Evolutionary conservation across 2,797 vertebrate species (phyloP).

Genomic region (Crocodylus rhombifer): DNA sequence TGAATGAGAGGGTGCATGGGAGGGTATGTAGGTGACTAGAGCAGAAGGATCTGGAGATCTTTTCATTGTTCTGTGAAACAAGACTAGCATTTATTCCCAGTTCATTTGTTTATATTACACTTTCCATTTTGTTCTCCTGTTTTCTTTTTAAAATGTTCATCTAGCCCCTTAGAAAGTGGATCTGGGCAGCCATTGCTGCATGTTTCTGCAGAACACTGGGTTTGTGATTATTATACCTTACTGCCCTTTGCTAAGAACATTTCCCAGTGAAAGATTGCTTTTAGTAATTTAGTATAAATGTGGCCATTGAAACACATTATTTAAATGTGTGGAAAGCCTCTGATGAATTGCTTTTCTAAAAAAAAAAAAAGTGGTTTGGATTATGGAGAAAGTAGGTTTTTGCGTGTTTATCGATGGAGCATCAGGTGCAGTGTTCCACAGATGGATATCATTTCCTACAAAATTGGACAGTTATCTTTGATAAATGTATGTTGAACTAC

Average conservation of each 20-base stretch:
- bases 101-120: conserved; percentile 47
- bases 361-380: fast-evolving
- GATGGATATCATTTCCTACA: background rate
- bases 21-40: background rate
- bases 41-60: background rate
- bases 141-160: conserved; percentile 61
- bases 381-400: background rate
- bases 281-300: background rate
- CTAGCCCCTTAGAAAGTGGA: conserved; percentile 37
- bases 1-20: background rate
- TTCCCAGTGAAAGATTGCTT: background rate
- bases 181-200: conserved; percentile 13
- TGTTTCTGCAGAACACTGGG: conserved; percentile 35
- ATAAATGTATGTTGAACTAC: conserved; percentile 25
- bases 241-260: conserved; percentile 28
- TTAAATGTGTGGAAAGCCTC: background rate
- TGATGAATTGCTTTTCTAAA: background rate
- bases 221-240: conserved; percentile 36
- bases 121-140: conserved; percentile 44
- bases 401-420: background rate
- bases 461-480: background rate
- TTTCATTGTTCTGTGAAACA: background rate
- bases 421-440: background rate
- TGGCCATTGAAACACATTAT: background rate
- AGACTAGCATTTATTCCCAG: background rate